Evolutionary conservation across 2,888 invertebrate species (phyloP), one percentile per base, ranked within the genome.

Genomic region (Torymus tubicola): DNA sequence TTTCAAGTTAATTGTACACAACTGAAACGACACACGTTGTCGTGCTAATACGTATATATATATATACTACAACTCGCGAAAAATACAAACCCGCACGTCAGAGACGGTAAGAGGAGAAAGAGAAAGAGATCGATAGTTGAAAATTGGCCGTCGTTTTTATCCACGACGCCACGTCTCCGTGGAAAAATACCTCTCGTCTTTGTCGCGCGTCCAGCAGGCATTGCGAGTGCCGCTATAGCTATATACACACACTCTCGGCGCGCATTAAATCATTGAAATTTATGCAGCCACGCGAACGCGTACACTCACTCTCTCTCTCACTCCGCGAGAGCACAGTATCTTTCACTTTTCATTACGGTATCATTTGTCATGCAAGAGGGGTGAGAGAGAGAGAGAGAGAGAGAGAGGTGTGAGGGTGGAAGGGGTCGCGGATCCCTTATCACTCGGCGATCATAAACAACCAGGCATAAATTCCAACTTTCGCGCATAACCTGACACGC

Each of bases 271-370:
- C 90, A 91, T 91, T 89, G 88, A 90, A 90, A 91, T 91, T 91
- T 90, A 91, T 90, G 89, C 90, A 88, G 86, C 87, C 86, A 85
- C 85, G 85, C 84, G 86, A 42, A 42, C 42, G 8, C 42, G 42
- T 42, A 42, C 50, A 18, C 70, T 85, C 21, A n/a, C n/a, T 21
- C 21, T 21, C 21, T 21, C 21, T 21, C 84, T 82, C 84, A 86
- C 60, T 60, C n/a, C 24, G 11, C 61, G 77, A 70, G 82, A 83
- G 88, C 86, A 87, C 88, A 87, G 90, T 91, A 90, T 90, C 90
- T 90, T 90, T 91, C 90, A 90, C 90, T 90, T 91, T 90, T 91
- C 90, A 91, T 90, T 90, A 90, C 88, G 88, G 88, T 88, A 90
- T 90, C 90, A 90, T 90, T 90, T 90, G 90, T 90, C 90, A 90